These are phyloP conservation scores for Clarias fuscus DNA, from an alignment of 2,797 vertebrate genomes.

Conservation along the genomic window DNA sequence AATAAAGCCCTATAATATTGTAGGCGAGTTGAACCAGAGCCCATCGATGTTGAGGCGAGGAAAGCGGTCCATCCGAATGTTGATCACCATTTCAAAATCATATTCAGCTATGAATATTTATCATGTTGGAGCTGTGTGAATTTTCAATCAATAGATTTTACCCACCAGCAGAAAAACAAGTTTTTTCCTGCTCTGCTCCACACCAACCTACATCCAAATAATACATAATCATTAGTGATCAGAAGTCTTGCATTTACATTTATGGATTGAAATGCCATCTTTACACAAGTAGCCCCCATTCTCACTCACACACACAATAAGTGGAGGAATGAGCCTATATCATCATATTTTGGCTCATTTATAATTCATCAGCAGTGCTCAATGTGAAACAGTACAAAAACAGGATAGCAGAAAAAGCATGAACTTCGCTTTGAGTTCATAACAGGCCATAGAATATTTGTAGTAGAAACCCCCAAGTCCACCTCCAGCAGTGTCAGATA, in stretches of 20 bases:
- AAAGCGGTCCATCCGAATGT: conserved; percentile 61
- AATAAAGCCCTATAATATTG: conserved; percentile 37
- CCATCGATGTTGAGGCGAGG: conserved; percentile 50
- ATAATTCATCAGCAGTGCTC: conserved; percentile 42
- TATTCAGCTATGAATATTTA: conserved; percentile 77
- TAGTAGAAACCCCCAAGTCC: conserved; percentile 42
- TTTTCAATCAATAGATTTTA: conserved; percentile 76
- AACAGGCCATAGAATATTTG: conserved; percentile 45
- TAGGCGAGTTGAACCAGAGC: conserved; percentile 49
- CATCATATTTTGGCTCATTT: conserved; percentile 44
- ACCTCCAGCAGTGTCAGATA: conserved; percentile 4
- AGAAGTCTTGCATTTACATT: conserved; percentile 72
- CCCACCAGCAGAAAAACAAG: conserved; percentile 67
- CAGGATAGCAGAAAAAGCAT: conserved; percentile 34
- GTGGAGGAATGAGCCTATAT: conserved; percentile 29
- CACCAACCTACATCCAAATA: conserved; percentile 71
- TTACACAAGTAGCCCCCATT: conserved; percentile 50
- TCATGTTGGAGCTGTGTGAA: conserved; percentile 66
- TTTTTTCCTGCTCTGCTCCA: conserved; percentile 53
- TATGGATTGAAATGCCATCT: conserved; percentile 73
- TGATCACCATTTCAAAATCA: conserved; percentile 71
- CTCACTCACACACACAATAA: background rate
- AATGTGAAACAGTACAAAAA: conserved; percentile 38
- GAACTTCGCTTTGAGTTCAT: conserved; percentile 43
- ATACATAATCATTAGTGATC: conserved; percentile 78